Evolutionary conservation across 2,888 invertebrate species (phyloP).

Genomic region (Siphonodentalium dalli): DNA sequence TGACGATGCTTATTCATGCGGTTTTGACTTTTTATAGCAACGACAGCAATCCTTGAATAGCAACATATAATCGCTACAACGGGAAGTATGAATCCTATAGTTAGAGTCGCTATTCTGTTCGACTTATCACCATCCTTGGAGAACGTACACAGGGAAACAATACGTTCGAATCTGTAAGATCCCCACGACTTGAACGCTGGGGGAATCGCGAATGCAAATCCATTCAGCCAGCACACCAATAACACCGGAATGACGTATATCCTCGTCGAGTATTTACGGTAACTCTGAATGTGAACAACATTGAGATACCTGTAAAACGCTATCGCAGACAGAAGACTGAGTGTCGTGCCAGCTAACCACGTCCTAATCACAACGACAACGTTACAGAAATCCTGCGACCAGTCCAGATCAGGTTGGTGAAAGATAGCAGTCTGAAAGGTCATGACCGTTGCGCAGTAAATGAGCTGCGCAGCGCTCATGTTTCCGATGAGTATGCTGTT

Average conservation of each 20-base stretch:
- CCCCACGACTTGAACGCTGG: constrained; percentile 46
- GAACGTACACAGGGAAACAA: constrained; percentile 49
- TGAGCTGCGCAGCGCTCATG: constrained; percentile 45
- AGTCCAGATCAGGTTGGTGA: constrained; percentile 33
- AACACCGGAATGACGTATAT: constrained; percentile 33
- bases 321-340: constrained; percentile 44
- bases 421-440: constrained; percentile 49
- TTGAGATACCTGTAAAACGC: constrained; percentile 49
- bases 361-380: constrained; percentile 44
- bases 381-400: constrained; percentile 35
- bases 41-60: constrained; percentile 48
- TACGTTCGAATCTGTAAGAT: constrained; percentile 40
- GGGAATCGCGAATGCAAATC: constrained; percentile 40
- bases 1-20: constrained; percentile 39
- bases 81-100: constrained; percentile 47
- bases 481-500: constrained; percentile 54
- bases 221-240: constrained; percentile 44
- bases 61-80: constrained; percentile 48
- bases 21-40: constrained; percentile 40
- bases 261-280: constrained; percentile 35
- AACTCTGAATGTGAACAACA: constrained; percentile 40
- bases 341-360: constrained; percentile 45
- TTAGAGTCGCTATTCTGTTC: constrained; percentile 44
- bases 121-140: constrained; percentile 36
- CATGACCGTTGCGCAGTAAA: constrained; percentile 45